Conservation (phyloP, 2,797 vertebrate genomes). For the Dermochelys coriacea region DNA sequence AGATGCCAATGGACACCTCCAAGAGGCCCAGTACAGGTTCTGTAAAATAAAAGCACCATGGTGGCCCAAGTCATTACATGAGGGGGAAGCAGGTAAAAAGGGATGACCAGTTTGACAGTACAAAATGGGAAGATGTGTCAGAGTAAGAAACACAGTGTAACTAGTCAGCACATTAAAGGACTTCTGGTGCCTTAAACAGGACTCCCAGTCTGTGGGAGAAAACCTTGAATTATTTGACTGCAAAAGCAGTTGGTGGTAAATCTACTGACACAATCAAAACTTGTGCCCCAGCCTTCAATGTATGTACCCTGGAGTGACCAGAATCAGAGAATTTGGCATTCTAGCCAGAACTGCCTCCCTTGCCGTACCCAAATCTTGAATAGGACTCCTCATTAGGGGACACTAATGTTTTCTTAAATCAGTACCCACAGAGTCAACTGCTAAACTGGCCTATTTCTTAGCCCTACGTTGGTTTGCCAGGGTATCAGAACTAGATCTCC, state of each 20-base stretch:
- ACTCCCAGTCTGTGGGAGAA: background rate
- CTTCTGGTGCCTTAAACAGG: constrained; percentile 16
- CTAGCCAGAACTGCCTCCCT: background rate
- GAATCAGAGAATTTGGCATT: background rate
- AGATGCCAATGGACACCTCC: constrained; percentile 16
- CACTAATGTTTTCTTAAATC: background rate
- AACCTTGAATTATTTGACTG: background rate
- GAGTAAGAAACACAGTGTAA: background rate
- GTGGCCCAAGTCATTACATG: background rate
- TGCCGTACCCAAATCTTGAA: background rate
- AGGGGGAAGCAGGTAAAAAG: background rate
- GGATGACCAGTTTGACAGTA: background rate
- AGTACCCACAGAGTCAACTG: fast-evolving
- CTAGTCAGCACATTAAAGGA: background rate
- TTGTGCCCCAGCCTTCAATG: background rate
- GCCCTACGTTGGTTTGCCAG: fast-evolving
- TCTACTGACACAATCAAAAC: background rate
- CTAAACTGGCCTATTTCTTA: background rate
- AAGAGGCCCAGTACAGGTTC: background rate
- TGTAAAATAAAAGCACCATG: constrained; percentile 36
- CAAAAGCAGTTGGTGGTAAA: background rate
- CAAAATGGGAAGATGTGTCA: background rate
- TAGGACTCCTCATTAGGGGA: background rate
- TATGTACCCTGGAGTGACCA: background rate
- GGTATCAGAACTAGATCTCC: background rate